phyloP scores from a whole-genome alignment of 2,797 vertebrate species.

The Cyclura pinguis region DNA sequence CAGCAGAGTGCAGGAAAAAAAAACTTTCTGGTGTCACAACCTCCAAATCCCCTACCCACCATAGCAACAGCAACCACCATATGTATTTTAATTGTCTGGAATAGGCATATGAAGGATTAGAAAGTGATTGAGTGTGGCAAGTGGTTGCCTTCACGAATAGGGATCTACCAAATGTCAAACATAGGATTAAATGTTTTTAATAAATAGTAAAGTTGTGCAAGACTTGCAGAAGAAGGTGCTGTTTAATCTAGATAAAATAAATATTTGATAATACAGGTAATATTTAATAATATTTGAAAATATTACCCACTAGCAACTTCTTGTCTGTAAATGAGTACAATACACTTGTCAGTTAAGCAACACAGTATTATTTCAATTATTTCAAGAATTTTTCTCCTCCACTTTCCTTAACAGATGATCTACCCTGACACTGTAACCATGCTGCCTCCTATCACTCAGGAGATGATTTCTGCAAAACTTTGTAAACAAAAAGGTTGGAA shows the following conservation, averaged over 20 bases:
- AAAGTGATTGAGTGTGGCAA: background rate
- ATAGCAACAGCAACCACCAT: too few relatives aligned
- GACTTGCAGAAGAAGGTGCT: background rate
- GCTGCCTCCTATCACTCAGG: slow-evolving; percentile 61
- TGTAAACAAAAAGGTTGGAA: slow-evolving; percentile 72
- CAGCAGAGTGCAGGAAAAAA: too few relatives aligned
- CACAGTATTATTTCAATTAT: background rate
- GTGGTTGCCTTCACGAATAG: background rate
- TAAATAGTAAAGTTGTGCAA: background rate
- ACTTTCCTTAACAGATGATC: slow-evolving; percentile 77
- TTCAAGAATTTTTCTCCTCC: background rate
- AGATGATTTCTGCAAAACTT: slow-evolving; percentile 67
- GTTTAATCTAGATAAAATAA: slow-evolving; percentile 13
- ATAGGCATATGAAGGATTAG: background rate
- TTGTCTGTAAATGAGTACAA: background rate
- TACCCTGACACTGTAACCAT: slow-evolving; percentile 43
- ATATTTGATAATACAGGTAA: too few relatives aligned
- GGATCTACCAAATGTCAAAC: background rate
- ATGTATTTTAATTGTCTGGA: too few relatives aligned
- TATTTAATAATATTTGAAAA: too few relatives aligned
- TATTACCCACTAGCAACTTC: background rate
- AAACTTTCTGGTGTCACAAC: too few relatives aligned
- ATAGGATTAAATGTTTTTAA: background rate
- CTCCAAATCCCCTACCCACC: too few relatives aligned
- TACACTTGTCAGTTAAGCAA: slow-evolving; percentile 3